These are phyloP conservation scores for Drosophila robusta DNA, from an alignment of 2,888 invertebrate species.

Conservation along the genomic window DNA sequence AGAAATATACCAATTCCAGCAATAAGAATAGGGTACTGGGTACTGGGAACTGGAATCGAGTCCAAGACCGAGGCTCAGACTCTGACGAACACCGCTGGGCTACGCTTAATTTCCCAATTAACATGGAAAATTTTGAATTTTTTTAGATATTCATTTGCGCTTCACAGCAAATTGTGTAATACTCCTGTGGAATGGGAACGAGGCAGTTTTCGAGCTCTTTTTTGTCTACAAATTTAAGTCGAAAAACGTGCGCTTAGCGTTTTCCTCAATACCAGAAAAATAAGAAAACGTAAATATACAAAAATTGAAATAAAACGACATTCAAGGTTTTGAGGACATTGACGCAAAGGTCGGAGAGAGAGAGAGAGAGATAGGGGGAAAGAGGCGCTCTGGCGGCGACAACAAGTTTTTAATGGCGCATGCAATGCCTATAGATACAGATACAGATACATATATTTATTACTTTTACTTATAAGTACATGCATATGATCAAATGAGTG, in stretches of 20 bases:
- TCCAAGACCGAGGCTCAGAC: not conserved
- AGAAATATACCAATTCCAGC: constrained; percentile 21
- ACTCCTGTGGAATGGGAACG: not conserved
- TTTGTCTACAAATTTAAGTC: constrained; percentile 27
- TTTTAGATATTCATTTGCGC: constrained; percentile 52
- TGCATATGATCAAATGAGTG: constrained; percentile 5
- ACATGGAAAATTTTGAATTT: constrained; percentile 40
- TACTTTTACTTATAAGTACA: not conserved
- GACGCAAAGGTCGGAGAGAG: constrained; percentile 56
- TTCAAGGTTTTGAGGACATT: constrained; percentile 76
- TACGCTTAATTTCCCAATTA: constrained; percentile 67
- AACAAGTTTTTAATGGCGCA: constrained; percentile 52
- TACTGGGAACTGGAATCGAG: not conserved
- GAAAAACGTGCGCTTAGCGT: constrained; percentile 38
- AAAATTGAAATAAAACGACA: constrained; percentile 18
- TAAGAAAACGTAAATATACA: constrained; percentile 8
- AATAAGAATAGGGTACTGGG: constrained; percentile 11
- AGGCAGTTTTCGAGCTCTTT: not conserved
- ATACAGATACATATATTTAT: constrained; percentile 8
- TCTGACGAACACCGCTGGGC: constrained; percentile 13
- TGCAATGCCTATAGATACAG: constrained; percentile 20
- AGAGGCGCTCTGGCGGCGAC: constrained; percentile 20
- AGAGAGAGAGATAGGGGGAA: constrained; percentile 7
- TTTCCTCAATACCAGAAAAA: constrained; percentile 25
- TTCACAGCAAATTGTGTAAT: constrained; percentile 26